phyloP scores from a whole-genome alignment of 2,113 vertebrate species.

The Laticauda colubrina region DNA sequence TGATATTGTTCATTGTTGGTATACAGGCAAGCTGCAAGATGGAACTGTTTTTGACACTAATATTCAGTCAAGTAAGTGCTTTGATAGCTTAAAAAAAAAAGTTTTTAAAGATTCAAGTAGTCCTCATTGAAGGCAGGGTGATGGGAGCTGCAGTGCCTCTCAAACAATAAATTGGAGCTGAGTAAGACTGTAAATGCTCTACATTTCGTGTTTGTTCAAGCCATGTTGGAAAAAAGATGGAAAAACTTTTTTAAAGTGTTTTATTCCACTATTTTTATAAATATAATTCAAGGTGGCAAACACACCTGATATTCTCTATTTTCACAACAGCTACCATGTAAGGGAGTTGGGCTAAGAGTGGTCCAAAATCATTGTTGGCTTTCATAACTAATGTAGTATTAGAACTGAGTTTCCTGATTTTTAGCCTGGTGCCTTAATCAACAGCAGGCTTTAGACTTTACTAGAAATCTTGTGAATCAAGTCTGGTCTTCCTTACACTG shows the following conservation, averaged over 20 bases:
- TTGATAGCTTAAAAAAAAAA: not conserved
- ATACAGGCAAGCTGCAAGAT: conserved; percentile 88
- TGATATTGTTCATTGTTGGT: conserved; percentile 94
- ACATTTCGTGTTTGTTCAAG: not conserved
- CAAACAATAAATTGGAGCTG: not conserved
- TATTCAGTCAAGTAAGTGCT: conserved; percentile 78
- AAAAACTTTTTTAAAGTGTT: not conserved
- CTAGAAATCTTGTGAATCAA: not conserved
- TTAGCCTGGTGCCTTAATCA: not conserved
- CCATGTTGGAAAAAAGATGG: not conserved
- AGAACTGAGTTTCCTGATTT: not conserved
- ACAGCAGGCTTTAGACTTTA: not conserved
- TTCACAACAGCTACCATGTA: not conserved
- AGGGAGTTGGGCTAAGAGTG: not conserved
- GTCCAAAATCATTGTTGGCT: not conserved
- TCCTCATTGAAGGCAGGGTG: not conserved
- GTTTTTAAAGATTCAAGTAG: not conserved
- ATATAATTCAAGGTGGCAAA: not conserved
- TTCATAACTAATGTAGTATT: not conserved
- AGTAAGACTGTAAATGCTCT: too few species aligned
- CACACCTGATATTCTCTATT: not conserved
- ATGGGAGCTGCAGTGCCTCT: not conserved
- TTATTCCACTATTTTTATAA: not conserved
- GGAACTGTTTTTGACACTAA: conserved; percentile 97
- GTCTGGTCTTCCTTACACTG: not conserved